Evolutionary conservation across 2,888 invertebrate species (phyloP).

Genomic region (Helicoverpa assulta): DNA sequence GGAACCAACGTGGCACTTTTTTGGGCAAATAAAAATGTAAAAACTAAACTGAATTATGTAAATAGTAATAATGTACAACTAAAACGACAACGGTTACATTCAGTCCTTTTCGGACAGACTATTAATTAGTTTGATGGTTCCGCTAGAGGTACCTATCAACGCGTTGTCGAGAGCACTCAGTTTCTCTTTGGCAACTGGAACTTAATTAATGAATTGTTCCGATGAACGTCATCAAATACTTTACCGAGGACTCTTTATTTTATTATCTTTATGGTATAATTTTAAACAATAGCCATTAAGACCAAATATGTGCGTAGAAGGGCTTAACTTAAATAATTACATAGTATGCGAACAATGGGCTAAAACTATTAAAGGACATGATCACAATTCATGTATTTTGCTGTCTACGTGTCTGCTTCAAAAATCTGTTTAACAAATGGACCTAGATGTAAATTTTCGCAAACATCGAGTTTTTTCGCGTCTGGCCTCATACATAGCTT

Average conservation of each 20-base stretch:
- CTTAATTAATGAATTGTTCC: slow-evolving; percentile 61
- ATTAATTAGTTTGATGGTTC: slow-evolving; percentile 29
- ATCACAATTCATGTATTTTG: slow-evolving; percentile 4
- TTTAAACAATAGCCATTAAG: background rate
- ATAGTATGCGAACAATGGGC: background rate
- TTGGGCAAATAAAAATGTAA: too few relatives aligned
- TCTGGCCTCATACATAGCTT: slow-evolving; percentile 51
- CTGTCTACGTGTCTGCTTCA: slow-evolving; percentile 6
- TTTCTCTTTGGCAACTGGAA: slow-evolving; percentile 63
- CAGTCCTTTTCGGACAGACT: slow-evolving; percentile 24
- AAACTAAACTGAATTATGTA: too few relatives aligned
- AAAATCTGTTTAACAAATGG: slow-evolving; percentile 51
- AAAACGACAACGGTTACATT: background rate
- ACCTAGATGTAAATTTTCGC: slow-evolving; percentile 46
- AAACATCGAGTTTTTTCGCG: slow-evolving; percentile 48
- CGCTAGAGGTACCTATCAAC: slow-evolving; percentile 1
- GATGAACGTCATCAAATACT: slow-evolving; percentile 64
- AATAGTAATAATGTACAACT: too few relatives aligned
- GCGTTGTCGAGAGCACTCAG: slow-evolving; percentile 24
- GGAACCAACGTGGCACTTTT: too few relatives aligned
- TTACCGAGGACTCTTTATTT: slow-evolving; percentile 35
- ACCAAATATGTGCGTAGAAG: too few relatives aligned
- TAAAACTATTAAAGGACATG: background rate
- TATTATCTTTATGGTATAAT: background rate
- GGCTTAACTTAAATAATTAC: too few relatives aligned